Evolutionary conservation across 2,113 vertebrate genomes (phyloP), one percentile per base, ranked within the genome.

Genomic region (Phycodurus eques): DNA sequence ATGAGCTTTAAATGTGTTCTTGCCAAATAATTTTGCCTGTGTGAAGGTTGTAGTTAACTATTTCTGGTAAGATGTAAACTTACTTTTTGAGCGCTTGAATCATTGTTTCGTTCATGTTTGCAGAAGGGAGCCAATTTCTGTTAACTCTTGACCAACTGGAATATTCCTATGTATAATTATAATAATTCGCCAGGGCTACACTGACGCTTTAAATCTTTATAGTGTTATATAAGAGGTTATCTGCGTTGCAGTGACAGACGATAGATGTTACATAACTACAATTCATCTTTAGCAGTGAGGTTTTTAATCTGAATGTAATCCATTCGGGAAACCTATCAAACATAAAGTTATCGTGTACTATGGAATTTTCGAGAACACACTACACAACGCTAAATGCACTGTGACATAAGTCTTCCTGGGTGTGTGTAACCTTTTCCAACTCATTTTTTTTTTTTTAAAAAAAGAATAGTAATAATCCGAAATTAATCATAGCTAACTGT

Each of bases 221-320:
- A 2, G 53, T 33, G 73, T 82, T 73, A 75, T 27, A 68, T 72
- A 80, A 85, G 42, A 68, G 76, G 72, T 82, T 15, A 85, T 35
- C 44, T 8, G 42, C n/a, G 39, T 51, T 75, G 47, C 51, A 68
- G 71, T 80, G 75, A 73, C 42, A 71, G 72, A 72, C 75, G 49
- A 4, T 0, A 1, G 10, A 4, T 57, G 53, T 83, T 87, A 72
- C 17, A 57, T 77, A 73, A 88, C 66, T 43, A 71, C 19, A 35
- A 72, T 80, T 79, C 78, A 57, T 69, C 57, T 51, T 63, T 22
- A 69, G 72, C 74, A 74, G 79, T 51, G 61, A 27, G 35, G 43
- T 57, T 70, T 59, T 65, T 82, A 71, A 82, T 77, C 77, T 59
- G 15, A 42, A 59, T 71, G 73, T 72, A 66, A 56, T 56, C 54